These are phyloP conservation scores for Chionoecetes opilio DNA, from an alignment of 1,140 invertebrate species.

Conservation along the genomic window DNA sequence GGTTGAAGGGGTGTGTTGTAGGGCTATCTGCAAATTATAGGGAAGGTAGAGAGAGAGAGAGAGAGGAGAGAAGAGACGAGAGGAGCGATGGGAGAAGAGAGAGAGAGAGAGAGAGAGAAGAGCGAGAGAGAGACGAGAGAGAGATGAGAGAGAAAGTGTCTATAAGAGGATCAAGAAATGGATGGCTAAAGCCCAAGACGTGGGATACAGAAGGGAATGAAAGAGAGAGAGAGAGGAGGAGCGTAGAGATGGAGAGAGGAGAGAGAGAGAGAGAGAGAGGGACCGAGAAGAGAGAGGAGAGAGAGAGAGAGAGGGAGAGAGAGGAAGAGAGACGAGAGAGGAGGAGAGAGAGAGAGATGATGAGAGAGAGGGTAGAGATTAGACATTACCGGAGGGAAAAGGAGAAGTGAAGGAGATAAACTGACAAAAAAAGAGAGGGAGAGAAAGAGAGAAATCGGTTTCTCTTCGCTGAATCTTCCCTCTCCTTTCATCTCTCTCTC, in stretches of 20 bases:
- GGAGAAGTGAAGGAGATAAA: not conserved
- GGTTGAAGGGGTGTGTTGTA: too few relatives aligned
- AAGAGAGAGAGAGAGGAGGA: not conserved
- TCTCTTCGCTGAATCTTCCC: not conserved
- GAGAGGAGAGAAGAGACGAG: too few relatives aligned
- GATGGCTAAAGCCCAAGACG: too few relatives aligned
- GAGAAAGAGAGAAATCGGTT: not conserved
- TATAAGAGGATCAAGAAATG: too few relatives aligned
- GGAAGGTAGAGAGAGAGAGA: too few relatives aligned
- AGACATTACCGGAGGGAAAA: not conserved
- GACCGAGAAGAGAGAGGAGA: not conserved
- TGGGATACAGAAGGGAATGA: not conserved
- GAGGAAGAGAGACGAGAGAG: not conserved
- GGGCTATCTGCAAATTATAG: too few relatives aligned
- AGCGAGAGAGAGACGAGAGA: too few relatives aligned
- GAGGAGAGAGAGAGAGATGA: not conserved
- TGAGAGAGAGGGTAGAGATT: not conserved
- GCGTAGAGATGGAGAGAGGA: too few relatives aligned
- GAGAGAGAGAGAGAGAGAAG: not conserved
- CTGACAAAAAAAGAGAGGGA: not conserved
- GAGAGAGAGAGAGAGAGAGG: not conserved
- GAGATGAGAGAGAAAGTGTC: too few relatives aligned
- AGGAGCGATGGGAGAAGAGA: not conserved
- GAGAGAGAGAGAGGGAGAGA: not conserved
- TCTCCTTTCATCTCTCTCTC: not conserved